Base-by-base conservation (phyloP, 2,797 vertebrate species). In the Brachyalestes nurse region DNA sequence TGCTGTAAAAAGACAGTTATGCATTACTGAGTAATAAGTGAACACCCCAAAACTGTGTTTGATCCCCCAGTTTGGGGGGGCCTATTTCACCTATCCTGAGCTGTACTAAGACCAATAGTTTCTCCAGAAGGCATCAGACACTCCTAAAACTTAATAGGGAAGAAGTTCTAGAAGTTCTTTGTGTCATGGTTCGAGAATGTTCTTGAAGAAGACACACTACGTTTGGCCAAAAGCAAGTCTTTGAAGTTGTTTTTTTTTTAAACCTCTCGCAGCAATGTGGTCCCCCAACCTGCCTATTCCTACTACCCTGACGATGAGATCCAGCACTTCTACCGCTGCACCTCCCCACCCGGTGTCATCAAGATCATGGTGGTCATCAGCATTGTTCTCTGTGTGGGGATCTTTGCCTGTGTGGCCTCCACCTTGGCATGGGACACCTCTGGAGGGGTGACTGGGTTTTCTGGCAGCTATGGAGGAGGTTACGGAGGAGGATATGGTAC, bases 361-460 rank as follows among this genome's bases (percentile, higher is more conserved):
- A 96, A 96, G 80, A 96, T 97, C 82, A 95, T 98, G 92, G 84
- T 92, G 1, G 38, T 97, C 88, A 87, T 97, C 17, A 77, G 87
- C 71, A 88, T 96, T 0, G 87, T 98, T 17, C 82, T 97, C 88
- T 96, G 92, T 73, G 90, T 98, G 55, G 96, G 91, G 78, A 94
- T 97, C 47, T 98, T 98, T 64, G 96, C 95, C 21, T 97, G 96
- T 7, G 96, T 98, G 1, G 96, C 96, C 70, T 98, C 96, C 78
- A 97, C 97, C 0, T 91, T 98, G 80, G 94, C 96, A 13, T 96
- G 95, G 93, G 96, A 98, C 88, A 85, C 86, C 10, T 87, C 94
- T 87, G 60, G 91, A 0, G 92, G 87, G 16, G 57, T 92, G 42
- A 73, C 86, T 0, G 87, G 90, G 1, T 90, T 91, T 0, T 95